These are phyloP conservation scores for Karalla daura DNA, from an alignment of 2,797 vertebrate species.

Conservation along the genomic window DNA sequence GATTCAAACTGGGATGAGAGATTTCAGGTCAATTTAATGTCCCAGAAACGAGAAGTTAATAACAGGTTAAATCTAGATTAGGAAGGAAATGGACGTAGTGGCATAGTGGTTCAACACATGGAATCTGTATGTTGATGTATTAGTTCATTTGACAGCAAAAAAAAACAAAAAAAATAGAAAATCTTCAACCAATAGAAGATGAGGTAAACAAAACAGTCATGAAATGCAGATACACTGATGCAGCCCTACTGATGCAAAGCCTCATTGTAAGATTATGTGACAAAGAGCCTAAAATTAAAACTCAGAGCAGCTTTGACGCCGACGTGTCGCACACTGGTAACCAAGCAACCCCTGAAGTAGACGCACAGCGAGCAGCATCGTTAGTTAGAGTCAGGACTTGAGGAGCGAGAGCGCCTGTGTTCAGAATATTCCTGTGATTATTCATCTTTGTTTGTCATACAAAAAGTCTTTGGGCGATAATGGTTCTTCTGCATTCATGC, in stretches of 20 bases:
- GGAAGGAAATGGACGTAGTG: no score
- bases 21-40: no score
- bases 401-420: background rate
- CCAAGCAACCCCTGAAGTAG: conserved; percentile 83
- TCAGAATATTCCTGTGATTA: background rate
- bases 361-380: conserved; percentile 83
- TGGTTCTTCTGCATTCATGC: conserved; percentile 6
- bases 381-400: conserved; percentile 68
- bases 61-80: no score
- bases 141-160: background rate
- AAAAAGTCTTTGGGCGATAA: background rate
- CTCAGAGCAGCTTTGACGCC: conserved; percentile 77
- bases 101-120: no score
- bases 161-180: no score
- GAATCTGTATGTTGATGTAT: background rate
- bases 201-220: no score
- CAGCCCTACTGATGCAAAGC: no score
- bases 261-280: background rate
- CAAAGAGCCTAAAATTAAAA: background rate
- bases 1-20: no score
- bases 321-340: conserved; percentile 76
- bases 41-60: no score
- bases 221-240: no score
- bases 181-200: no score
- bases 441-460: background rate